Evolutionary conservation across 2,113 vertebrate species (phyloP), one percentile per base, ranked within the genome.

Genomic region (Lutjanus erythropterus): DNA sequence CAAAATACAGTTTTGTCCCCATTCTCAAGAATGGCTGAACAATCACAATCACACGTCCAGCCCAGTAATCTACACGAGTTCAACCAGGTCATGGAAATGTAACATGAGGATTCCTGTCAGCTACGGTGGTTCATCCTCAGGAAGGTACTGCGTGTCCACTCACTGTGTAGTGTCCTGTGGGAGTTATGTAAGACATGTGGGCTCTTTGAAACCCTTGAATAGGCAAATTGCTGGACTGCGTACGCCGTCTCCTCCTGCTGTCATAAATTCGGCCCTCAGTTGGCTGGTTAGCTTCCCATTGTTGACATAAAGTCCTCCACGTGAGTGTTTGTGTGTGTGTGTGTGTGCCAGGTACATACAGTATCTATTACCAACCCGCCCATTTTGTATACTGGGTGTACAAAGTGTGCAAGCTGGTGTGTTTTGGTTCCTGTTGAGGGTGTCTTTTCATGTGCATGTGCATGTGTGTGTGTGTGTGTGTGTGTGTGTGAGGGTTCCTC

Each of bases 141-240:
- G 64, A 74, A 56, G 71, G 35, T 42, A 80, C 15, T 73, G 58
- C 71, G 70, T 70, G 29, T 82, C 64, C 64, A 59, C 59, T 42
- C 62, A 59, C 64, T 42, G 21, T 29, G 10, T 29, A 23, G 31
- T 52, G 55, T 78, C 75, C 62, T 44, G 27, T 37, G 68, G 71
- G 71, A 29, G 49, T 84, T 84, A 86, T 58, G 59, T 73, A 84
- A 87, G 58, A 71, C 49, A 14, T 56, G 23, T 16, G 52, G 39
- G 46, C 46, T 66, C 44, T 74, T 44, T 71, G 75, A 49, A 67
- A 70, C 66, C 73, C 64, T 56, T 33, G 18, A 64, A 47, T 6
- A 68, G 46, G 23, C 62, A 71, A 44, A 59, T 60, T 75, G 29
- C 52, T 55, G 14, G 19, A 37, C 21, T 53, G 52, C 33, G 31